Evolutionary conservation across 2,113 vertebrate species (phyloP), one percentile per base, ranked within the genome.

Genomic region (Gadus chalcogrammus): DNA sequence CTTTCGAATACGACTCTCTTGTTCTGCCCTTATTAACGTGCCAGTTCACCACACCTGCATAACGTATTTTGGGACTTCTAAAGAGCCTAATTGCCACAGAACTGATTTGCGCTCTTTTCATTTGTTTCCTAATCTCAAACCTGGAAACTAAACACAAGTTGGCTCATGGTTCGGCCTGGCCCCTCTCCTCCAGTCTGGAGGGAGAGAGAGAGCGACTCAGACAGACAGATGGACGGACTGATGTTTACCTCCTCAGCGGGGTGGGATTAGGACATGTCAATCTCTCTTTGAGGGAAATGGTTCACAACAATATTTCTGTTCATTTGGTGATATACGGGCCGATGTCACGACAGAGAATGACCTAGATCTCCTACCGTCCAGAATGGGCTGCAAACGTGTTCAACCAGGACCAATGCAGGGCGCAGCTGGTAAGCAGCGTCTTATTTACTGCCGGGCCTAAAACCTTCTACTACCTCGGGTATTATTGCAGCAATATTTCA

Each of bases 401-500:
- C 83, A 83, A 88, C 63, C 1, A 68, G 74, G 79, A 85, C 64
- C 68, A 62, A 81, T 83, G 75, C 69, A 31, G 69, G 61, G 63
- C 64, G 28, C 42, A 20, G 68, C 72, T 73, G 67, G 61, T 67
- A 17, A 65, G 59, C 31, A 71, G 28, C 59, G 72, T 71, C 74
- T 85, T 86, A 90, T 91, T 89, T 90, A 91, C 70, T 55, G 74
- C 70, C 61, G 61, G 11, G 82, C 82, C 79, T 87, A 79, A 87
- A 87, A 79, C 63, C 80, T 78, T 82, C 79, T 73, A 84, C 81
- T 77, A 83, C 82, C 79, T 84, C 80, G 80, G 67, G 69, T 91
- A 83, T 91, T 92, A 90, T 91, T 91, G 79, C 75, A 91, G 81
- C 82, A 69, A 27, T 91, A 88, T 91, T 90, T 89, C 82, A 86